Evolutionary conservation across 2,888 invertebrate genomes (phyloP).

Genomic region (Dendrolimus houi): DNA sequence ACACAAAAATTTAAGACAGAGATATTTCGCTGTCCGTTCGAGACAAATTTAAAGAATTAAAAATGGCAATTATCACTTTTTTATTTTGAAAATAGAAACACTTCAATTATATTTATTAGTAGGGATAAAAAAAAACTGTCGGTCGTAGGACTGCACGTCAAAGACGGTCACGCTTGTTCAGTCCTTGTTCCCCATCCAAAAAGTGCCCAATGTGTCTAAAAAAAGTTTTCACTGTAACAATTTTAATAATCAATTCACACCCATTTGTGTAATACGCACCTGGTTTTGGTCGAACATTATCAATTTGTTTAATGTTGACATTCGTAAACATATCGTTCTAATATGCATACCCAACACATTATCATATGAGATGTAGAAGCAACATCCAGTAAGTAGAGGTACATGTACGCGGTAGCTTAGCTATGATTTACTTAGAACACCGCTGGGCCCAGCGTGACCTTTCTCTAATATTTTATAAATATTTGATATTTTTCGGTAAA

Average conservation of each 20-base stretch:
- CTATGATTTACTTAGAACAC: conserved; percentile 41
- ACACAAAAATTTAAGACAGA: too few species aligned
- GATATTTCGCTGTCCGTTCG: too few species aligned
- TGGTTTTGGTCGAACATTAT: neutral
- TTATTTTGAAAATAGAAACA: too few species aligned
- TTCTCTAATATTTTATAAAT: conserved; percentile 24
- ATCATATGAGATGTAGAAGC: conserved; percentile 11
- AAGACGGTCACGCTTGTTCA: too few species aligned
- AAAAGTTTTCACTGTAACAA: too few species aligned
- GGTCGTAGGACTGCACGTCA: too few species aligned
- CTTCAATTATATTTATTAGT: too few species aligned
- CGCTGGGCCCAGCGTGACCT: conserved; percentile 41
- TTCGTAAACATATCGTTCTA: conserved; percentile 28
- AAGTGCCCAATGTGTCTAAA: too few species aligned
- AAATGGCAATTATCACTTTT: too few species aligned
- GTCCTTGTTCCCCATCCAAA: too few species aligned
- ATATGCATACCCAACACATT: conserved; percentile 11
- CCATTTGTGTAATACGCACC: neutral
- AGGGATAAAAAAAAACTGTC: too few species aligned
- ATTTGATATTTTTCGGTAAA: conserved; percentile 1
- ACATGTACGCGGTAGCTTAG: conserved; percentile 20
- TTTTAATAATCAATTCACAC: neutral
- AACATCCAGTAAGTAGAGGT: neutral
- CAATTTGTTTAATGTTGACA: conserved; percentile 15
- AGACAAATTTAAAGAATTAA: too few species aligned